Base-by-base conservation (phyloP, 37 sponge, comb jelly and placozoan species). In the Haliclona indistincta region DNA sequence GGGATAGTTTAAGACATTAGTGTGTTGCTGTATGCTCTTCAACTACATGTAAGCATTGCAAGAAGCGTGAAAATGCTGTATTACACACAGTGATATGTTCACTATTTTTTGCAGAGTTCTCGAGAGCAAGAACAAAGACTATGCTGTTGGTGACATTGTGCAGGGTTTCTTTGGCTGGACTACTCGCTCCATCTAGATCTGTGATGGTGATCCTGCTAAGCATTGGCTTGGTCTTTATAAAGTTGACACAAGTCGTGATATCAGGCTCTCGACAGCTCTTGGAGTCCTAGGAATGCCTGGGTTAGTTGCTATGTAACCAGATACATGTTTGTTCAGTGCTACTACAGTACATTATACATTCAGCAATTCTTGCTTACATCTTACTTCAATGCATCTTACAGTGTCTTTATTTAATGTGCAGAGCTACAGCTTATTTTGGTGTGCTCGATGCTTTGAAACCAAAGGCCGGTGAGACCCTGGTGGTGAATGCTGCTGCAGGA, bases 241-340 rank as follows among this genome's bases (percentile, higher is more conserved):
- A 68, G 22, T 89, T n/a, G 76, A 75, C 37, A 58, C 64, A 38
- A 28, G 71, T 66, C 17, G 63, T 7, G 33, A 26, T n/a, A 1
- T 38, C 43, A 39, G 41, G 5, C 38, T 39, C 8, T 91, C 95
- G 1, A 78, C 75, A 11, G 78, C 88, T 53, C 30, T 95, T 7
- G 95, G 95, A 43, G 58, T 85, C 0, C 77, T 95, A 26, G 95
- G 95, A 68, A 95, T 95, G 95, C 93, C 95, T 20, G 95, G 95
- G 95, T 95, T 62, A 80, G 83, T 19, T 22, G n/a, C n/a, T n/a
- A n/a, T n/a, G n/a, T n/a, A n/a, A n/a, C n/a, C n/a, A n/a, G n/a
- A n/a, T n/a, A n/a, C n/a, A n/a, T n/a, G n/a, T n/a, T n/a, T n/a
- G n/a, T n/a, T n/a, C n/a, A n/a, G n/a, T n/a, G n/a, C n/a, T n/a